Evolutionary conservation across 2,888 invertebrate genomes (phyloP).

Genomic region (Neoascia interrupta): DNA sequence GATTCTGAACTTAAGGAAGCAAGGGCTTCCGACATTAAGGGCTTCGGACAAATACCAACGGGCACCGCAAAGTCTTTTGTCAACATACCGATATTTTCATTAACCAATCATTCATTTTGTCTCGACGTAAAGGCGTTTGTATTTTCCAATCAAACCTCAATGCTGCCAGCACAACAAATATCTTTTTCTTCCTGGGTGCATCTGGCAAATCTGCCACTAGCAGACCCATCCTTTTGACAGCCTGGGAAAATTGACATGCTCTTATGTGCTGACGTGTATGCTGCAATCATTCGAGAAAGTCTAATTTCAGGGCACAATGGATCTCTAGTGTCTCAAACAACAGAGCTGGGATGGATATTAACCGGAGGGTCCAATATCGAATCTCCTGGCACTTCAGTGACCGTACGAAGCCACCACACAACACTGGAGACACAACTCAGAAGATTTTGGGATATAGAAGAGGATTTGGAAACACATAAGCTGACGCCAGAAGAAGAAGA

Average conservation of each 20-base stretch:
- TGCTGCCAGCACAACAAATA: background rate
- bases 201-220: background rate
- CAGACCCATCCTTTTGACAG: constrained; percentile 3
- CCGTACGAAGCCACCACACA: constrained; percentile 21
- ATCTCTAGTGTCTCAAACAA: constrained; percentile 13
- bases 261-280: constrained; percentile 9
- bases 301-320: background rate
- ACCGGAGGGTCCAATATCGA: background rate
- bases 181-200: background rate
- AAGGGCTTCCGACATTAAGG: too few species aligned
- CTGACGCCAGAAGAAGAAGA: background rate
- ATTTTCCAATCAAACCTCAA: background rate
- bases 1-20: background rate
- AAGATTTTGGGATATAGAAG: constrained; percentile 18
- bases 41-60: too few species aligned
- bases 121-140: constrained; percentile 14
- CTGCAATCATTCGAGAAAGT: constrained; percentile 9
- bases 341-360: constrained; percentile 26
- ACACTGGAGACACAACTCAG: background rate
- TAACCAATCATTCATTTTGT: background rate
- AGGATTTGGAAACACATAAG: too few species aligned
- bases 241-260: constrained; percentile 20
- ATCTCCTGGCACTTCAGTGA: background rate
- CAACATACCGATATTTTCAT: background rate
- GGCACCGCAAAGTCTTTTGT: too few species aligned